Conservation (phyloP, 2,888 invertebrate species). For the Antheraea yamamai region DNA sequence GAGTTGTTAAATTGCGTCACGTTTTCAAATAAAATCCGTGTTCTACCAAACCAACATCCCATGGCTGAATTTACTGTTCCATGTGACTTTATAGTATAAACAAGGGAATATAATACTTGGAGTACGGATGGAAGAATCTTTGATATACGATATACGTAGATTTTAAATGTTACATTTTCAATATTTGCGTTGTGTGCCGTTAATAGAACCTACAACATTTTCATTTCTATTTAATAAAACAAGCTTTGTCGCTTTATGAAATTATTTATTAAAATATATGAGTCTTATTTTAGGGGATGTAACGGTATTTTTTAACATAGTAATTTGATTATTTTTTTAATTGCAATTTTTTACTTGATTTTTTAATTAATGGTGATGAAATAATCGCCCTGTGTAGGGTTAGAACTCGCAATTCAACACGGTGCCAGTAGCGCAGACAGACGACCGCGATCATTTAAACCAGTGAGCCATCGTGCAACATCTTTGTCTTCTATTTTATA, state of each 20-base stretch:
- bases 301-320: background rate
- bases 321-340: background rate
- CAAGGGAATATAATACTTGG: conserved; percentile 19
- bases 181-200: conserved; percentile 25
- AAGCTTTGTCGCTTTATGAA: background rate
- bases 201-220: conserved; percentile 4
- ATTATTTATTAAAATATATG: background rate
- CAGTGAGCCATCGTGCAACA: too few species aligned
- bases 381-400: too few species aligned
- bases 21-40: conserved; percentile 39
- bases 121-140: background rate
- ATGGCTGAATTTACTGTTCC: conserved; percentile 34
- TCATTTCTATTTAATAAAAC: conserved; percentile 1
- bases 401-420: too few species aligned
- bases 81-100: conserved; percentile 37
- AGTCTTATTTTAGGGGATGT: background rate
- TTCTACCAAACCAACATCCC: conserved; percentile 34
- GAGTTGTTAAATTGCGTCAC: conserved; percentile 36
- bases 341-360: background rate
- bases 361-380: too few species aligned
- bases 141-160: conserved; percentile 8
- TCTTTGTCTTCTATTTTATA: too few species aligned
- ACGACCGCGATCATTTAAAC: too few species aligned
- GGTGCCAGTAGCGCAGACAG: too few species aligned
- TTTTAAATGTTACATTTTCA: conserved; percentile 35